Base-by-base conservation (phyloP, 2,113 vertebrate species). In the Hippocampus abdominalis region DNA sequence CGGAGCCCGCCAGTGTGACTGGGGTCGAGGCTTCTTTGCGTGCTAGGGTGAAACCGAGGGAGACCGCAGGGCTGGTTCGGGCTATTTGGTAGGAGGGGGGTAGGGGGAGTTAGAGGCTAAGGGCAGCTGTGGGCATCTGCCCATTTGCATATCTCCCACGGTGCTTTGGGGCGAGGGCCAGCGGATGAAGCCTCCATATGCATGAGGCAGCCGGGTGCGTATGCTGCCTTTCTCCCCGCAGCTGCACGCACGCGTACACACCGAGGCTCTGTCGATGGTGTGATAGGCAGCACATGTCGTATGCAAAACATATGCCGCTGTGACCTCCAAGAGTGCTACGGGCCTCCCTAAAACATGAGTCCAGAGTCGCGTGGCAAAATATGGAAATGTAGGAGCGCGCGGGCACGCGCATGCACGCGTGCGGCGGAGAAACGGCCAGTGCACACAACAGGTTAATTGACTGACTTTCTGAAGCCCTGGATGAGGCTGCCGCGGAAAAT, bases 381-480 rank as follows among this genome's bases (percentile, higher is more conserved):
- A 72, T 83, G 78, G 68, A 79, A 63, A 85, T 83, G 78, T 79
- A 75, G 74, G 71, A 73, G 76, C 86, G 12, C 42, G 29, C 4
- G 29, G 0, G 29, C 29, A 79, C 86, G 12, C 42, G 29, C 4
- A 4, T 0, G 29, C 29, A 79, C 63, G 36, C 21, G 71, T 8
- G 21, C 18, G 13, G 39, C 4, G 42, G 39, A 72, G 25, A 73
- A 4, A 60, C 42, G 2, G 42, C 36, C 32, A 68, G 73, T 2
- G 44, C 46, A 3, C 46, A 49, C 32, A 68, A 73, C 2, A 8
- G 48, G 73, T 90, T 93, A 91, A 95, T 92, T 85, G 39, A 91
- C 94, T 95, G 92, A 98, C 97, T 87, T 93, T 89, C 21, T 94
- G 87, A 98, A 96, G 80, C 89, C 94, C 8, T 0, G 0, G 83